These are phyloP conservation scores for Elephantulus edwardii DNA, from an alignment of 2,113 vertebrate genomes.

Conservation along the genomic window DNA sequence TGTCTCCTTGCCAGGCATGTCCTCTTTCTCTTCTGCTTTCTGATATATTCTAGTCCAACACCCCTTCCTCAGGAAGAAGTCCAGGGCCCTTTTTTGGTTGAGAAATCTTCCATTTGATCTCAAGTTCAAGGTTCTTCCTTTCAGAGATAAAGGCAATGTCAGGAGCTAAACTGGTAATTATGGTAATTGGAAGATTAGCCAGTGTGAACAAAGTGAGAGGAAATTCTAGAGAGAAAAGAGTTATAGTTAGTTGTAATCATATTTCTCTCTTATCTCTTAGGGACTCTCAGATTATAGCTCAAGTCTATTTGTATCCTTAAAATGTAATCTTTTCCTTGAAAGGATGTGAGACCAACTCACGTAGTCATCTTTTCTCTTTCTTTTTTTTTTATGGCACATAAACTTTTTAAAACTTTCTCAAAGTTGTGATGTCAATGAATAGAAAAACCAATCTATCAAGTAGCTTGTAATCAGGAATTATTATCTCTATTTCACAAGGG, in stretches of 20 bases:
- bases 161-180: not conserved
- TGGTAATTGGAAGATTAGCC: rapidly evolving
- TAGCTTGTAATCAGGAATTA: not conserved
- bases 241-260: not conserved
- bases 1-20: not conserved
- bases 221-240: not conserved
- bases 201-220: not conserved
- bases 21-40: not conserved
- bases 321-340: not conserved
- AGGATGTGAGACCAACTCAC: not conserved
- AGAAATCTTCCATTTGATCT: not conserved
- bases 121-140: not conserved
- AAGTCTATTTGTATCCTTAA: not conserved
- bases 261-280: not conserved
- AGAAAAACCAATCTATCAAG: not conserved
- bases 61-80: not conserved
- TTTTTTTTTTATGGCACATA: not conserved
- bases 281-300: not conserved
- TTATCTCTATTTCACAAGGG: not conserved
- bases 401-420: not conserved
- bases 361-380: not conserved
- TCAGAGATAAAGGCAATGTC: not conserved
- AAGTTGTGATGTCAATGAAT: not conserved
- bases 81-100: not conserved
- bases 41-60: not conserved